A percentile compares a stretch with the other conserved stretches of the same genome.
Evolutionary conservation across 2,888 invertebrate genomes (phyloP).

Genomic region (Harpalus rufipes): DNA sequence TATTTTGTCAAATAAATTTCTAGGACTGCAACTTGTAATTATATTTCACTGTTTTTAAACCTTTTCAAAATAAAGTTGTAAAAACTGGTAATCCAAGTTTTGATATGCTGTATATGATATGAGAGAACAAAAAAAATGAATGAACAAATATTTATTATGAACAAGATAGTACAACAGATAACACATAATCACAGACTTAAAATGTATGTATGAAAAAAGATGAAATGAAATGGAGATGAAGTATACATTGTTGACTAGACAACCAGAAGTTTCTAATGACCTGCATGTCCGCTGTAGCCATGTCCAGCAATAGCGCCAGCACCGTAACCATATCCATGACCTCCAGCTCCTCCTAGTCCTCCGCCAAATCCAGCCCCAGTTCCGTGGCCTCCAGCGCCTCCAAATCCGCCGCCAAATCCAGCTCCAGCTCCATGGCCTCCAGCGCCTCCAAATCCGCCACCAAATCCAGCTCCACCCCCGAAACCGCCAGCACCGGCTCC

Average conservation of each 20-base stretch:
- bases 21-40: no score
- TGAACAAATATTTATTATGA: slow-evolving; percentile 12
- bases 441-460: neutral
- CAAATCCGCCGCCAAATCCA: no score
- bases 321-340: neutral
- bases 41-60: no score
- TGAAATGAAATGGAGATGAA: slow-evolving; percentile 1
- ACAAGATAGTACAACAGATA: slow-evolving; percentile 2
- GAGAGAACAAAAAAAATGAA: no score
- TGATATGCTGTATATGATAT: no score
- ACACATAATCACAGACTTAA: neutral
- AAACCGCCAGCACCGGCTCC: neutral
- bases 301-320: neutral
- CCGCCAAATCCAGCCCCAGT: neutral
- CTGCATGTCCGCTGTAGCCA: slow-evolving; percentile 3
- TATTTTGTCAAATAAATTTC: no score
- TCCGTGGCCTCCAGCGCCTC: neutral
- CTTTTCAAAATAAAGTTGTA: no score
- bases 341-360: neutral
- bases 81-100: no score
- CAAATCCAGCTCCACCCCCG: neutral
- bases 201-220: neutral
- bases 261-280: neutral
- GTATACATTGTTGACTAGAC: neutral
- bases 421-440: neutral